Evolutionary conservation across 2,888 invertebrate species (phyloP), one percentile per base, ranked within the genome.

Genomic region (Imbricaverruca yamaguchii): DNA sequence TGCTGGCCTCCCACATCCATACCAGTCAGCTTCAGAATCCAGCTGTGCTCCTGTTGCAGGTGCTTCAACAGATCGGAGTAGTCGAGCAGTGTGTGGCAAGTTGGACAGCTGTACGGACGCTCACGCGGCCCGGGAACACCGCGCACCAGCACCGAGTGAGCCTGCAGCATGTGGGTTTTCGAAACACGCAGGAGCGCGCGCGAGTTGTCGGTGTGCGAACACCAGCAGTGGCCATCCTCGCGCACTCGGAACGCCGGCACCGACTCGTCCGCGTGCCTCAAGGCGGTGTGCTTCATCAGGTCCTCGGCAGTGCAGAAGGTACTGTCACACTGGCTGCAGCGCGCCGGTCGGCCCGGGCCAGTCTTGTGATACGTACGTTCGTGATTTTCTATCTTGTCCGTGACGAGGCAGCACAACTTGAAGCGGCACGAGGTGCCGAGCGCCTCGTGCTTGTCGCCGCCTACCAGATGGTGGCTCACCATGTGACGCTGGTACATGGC

Each of bases 251-350:
- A 74, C 21, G 74, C 21, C 21, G 74, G 74, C 18, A 55, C 55
- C 53, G 74, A 55, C 55, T 55, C 69, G 39, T 69, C 69, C 6
- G 69, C 69, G 23, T 69, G 69, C 69, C 15, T 25, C 6, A 25
- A 15, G 6, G 39, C 15, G 6, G 74, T 74, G 55, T 53, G 53
- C 74, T 53, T 23, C 4, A 9, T 9, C 10, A 53, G 74, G 39
- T 53, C 55, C 55, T 53, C 21, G 10, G 18, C 74, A 0, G 10
- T 8, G 18, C 7, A 21, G 74, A 15, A 74, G 21, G 74, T 74
- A 21, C 55, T 21, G 74, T 74, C 74, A 55, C 74, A 74, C 55
- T 55, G 53, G 74, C 74, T 74, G 74, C 74, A 74, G 74, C 55
- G 69, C 39, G 4, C 11, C 18, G 21, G 3, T 6, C 55, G 53